Conservation (phyloP, 2,888 invertebrate genomes). For the Trichogramma evanescens region DNA sequence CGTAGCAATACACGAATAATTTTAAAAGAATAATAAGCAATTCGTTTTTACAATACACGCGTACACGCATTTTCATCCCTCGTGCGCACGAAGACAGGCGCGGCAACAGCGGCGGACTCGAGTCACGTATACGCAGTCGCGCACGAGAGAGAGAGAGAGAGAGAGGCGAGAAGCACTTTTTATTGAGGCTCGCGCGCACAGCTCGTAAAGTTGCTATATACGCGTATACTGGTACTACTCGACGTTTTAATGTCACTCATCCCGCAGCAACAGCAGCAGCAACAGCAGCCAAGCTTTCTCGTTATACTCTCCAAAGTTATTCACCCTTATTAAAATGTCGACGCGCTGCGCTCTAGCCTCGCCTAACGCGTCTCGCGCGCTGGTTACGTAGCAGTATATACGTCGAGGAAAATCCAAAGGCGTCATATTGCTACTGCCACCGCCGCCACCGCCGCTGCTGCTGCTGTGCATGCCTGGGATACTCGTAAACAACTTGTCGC, state of each 20-base stretch:
- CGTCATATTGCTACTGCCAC: conserved; percentile 26
- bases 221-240: not conserved
- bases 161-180: too few species aligned
- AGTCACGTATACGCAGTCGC: too few species aligned
- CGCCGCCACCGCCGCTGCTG: too few species aligned
- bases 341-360: conserved; percentile 16
- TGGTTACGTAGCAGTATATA: too few species aligned
- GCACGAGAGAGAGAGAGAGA: too few species aligned
- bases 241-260: conserved; percentile 43
- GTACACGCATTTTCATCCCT: too few species aligned
- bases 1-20: too few species aligned
- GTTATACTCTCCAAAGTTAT: conserved; percentile 28
- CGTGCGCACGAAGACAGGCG: too few species aligned
- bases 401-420: not conserved
- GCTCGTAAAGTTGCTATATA: conserved; percentile 12
- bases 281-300: conserved; percentile 11
- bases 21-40: too few species aligned
- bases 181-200: not conserved
- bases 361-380: not conserved
- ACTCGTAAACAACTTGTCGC: conserved; percentile 24
- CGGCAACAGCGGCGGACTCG: too few species aligned
- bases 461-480: not conserved
- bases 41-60: too few species aligned
- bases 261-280: conserved; percentile 16
- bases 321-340: conserved; percentile 39